Percentiles rank a stretch among this genome's conserved stretches.
phyloP scores from a whole-genome alignment of 2,888 invertebrate genomes.

The Meteorus colon region DNA sequence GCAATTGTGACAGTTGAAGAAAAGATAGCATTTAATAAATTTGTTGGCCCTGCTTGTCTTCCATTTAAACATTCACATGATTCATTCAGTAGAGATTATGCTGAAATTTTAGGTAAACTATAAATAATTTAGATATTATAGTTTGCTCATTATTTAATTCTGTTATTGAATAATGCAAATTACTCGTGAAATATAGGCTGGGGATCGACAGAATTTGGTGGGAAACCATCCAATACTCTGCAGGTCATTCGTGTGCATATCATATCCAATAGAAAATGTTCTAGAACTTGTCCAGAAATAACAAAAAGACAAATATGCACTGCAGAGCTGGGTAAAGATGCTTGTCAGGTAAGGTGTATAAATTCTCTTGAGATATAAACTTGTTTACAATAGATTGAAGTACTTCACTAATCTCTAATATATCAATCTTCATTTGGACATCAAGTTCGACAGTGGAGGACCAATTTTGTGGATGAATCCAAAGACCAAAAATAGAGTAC shows the following conservation, averaged over 20 bases:
- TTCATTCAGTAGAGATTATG: conserved; percentile 60
- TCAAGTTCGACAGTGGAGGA: conserved; percentile 75
- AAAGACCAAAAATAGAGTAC: conserved; percentile 55
- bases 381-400: background rate
- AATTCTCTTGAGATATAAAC: background rate
- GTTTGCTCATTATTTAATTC: background rate
- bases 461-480: conserved; percentile 76
- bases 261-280: conserved; percentile 73
- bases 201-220: conserved; percentile 76
- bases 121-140: background rate
- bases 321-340: conserved; percentile 74
- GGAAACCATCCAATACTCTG: conserved; percentile 74
- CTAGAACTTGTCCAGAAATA: conserved; percentile 51
- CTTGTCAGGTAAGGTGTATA: conserved; percentile 76
- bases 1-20: conserved; percentile 72
- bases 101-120: conserved; percentile 63
- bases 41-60: conserved; percentile 79
- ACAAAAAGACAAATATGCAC: conserved; percentile 74
- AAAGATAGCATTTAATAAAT: conserved; percentile 74
- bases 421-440: background rate
- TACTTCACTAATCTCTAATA: background rate
- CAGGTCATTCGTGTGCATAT: conserved; percentile 76
- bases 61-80: conserved; percentile 75
- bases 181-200: conserved; percentile 74
- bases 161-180: background rate